A percentile compares a stretch with the other conserved stretches of the same genome.
These are phyloP conservation scores for Erinaceus europaeus DNA, from an alignment of 2,113 vertebrate genomes.

Conservation along the genomic window DNA sequence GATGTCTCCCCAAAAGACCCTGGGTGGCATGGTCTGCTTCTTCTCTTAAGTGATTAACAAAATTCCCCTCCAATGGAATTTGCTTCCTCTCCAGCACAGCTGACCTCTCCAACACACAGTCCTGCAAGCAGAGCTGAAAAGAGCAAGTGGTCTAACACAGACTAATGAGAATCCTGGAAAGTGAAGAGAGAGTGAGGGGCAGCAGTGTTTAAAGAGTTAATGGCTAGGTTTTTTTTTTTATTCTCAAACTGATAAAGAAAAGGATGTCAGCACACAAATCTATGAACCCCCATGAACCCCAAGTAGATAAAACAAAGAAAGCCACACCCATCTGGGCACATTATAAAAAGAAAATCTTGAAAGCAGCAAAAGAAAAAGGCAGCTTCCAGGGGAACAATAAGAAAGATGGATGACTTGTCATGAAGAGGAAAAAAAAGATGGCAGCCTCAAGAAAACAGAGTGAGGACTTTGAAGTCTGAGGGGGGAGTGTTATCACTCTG, in stretches of 20 bases:
- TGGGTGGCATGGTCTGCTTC: no score
- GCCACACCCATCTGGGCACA: not conserved
- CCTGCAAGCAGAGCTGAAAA: not conserved
- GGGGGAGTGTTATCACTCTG: not conserved
- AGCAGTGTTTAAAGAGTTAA: not conserved
- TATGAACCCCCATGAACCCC: not conserved
- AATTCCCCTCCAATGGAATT: not conserved
- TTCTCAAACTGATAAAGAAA: not conserved
- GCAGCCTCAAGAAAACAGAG: not conserved
- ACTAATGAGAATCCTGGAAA: not conserved
- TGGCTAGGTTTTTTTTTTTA: not conserved
- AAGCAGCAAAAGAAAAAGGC: not conserved
- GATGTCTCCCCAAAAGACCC: no score
- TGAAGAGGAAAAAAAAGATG: not conserved
- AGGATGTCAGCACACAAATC: not conserved
- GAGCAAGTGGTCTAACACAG: not conserved
- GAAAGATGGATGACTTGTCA: not conserved
- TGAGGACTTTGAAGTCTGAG: not conserved
- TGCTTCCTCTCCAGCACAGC: not conserved
- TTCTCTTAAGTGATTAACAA: no score
- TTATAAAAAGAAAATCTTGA: slow-evolving; percentile 6
- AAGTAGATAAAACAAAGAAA: not conserved
- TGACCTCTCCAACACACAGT: not conserved
- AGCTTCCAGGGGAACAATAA: not conserved
- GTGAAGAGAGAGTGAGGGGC: not conserved